Evolutionary conservation across 2,113 vertebrate genomes (phyloP), one percentile per base, ranked within the genome.

Genomic region (Tachysurus fulvidraco): DNA sequence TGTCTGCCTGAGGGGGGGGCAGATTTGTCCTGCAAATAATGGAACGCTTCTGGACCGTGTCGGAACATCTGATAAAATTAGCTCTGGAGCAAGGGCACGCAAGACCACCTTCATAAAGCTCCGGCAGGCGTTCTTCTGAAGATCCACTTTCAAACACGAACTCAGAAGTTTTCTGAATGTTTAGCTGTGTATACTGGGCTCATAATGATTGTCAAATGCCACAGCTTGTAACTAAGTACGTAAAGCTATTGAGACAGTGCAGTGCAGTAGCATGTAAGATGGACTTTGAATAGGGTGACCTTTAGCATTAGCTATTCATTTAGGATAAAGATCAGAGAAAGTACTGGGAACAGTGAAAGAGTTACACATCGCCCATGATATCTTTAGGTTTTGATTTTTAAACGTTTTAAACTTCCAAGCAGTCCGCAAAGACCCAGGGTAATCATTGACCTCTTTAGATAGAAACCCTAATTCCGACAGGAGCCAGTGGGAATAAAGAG

Each of bases 21-120:
- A 90, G 87, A 88, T 92, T 92, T 90, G 86, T 89, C 89, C 79
- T 52, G 83, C 90, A 89, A 92, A 93, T 92, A 92, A 90, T 83
- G 88, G 87, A 92, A 92, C 85, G 88, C 87, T 89, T 93, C 89
- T 90, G 86, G 91, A 92, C 86, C 89, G 88, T 79, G 89, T 84
- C 80, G 83, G 89, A 73, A 88, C 89, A 88, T 93, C 89, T 90
- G 93, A 92, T 93, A 93, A 92, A 94, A 93, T 92, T 93, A 93
- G 94, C 91, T 92, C 88, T 2, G 77, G 87, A 90, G 89, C 92
- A 93, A 94, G 93, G 92, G 85, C 90, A 88, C 73, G 73, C 62
- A 8, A 89, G 23, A 85, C 83, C 89, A 91, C 92, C 92, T 93
- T 90, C 79, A 14, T 86, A 60, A 90, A 62, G 85, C 90, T 89